Conservation (phyloP, 2,113 vertebrate species). For the Genyomyrus donnyi region DNA sequence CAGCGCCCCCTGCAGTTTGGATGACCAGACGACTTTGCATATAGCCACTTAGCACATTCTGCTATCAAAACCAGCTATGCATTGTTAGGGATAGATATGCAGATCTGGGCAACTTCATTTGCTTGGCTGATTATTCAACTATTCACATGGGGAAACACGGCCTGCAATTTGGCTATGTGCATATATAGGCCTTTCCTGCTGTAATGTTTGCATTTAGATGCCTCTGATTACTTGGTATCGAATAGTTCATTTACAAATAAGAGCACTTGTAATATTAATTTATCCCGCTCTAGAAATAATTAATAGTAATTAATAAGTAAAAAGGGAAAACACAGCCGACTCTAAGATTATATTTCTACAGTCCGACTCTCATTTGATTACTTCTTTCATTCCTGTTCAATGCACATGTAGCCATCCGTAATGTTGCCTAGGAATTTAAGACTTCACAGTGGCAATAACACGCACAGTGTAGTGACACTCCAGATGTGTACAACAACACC, state of each 20-base stretch:
- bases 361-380: background rate
- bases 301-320: constrained; percentile 1
- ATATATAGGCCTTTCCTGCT: background rate
- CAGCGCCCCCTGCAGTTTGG: background rate
- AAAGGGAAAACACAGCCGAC: background rate
- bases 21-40: background rate
- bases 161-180: background rate
- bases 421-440: background rate
- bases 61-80: background rate
- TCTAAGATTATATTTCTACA: background rate
- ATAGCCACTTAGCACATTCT: background rate
- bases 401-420: background rate
- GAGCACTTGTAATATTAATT: background rate
- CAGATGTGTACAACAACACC: background rate
- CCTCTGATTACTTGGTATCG: background rate
- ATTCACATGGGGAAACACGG: background rate
- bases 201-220: background rate
- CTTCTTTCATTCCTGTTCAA: background rate
- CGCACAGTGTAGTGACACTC: background rate
- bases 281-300: background rate
- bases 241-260: background rate
- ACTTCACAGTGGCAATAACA: background rate
- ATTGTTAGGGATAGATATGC: background rate
- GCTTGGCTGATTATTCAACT: background rate
- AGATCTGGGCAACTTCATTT: background rate